Evolutionary conservation across 2,888 invertebrate genomes (phyloP), one percentile per base, ranked within the genome.

Genomic region (Sphecodes monilicornis): DNA sequence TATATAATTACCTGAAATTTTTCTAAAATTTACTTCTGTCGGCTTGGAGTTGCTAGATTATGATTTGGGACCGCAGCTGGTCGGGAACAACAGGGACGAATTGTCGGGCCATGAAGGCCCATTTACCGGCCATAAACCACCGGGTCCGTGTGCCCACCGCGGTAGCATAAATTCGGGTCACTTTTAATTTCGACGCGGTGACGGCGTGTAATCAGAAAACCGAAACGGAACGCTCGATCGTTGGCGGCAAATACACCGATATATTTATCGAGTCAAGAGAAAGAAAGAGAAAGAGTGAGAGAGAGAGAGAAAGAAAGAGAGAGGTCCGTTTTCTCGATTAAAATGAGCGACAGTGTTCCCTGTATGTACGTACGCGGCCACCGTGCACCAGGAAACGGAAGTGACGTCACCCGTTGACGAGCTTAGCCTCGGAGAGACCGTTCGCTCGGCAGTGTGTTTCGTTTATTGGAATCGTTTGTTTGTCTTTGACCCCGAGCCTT

Each of bases 381-480:
- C 70, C 75, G 83, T 86, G 86, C 88, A 91, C 92, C 91, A 91
- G 92, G 92, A 93, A 94, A 93, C 94, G 94, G 94, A 94, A 93
- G 92, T 94, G 92, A 93, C 93, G 92, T 93, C 92, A 93, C 84
- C 78, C 74, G 77, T 26, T 68, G 72, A 39, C 87, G 81, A 87
- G 88, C 88, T 73, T 85, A 78, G 78, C 85, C 84, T 80, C 72
- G 72, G 79, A 86, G 86, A 86, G 50, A 50, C 57, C 87, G 85
- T 81, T 79, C 88, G 86, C 82, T 87, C 91, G 88, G 90, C 91
- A 22, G 50, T 50, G 50, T 88, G 90, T 88, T 91, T 90, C 92
- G 91, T 92, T 93, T 92, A 92, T 92, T 90, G 90, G 91, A 93
- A 93, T 91, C 91, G 92, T 92, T 93, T 92, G 91, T 92, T 92